Base-by-base conservation (phyloP, 2,113 vertebrate species). In the Mola mola region DNA sequence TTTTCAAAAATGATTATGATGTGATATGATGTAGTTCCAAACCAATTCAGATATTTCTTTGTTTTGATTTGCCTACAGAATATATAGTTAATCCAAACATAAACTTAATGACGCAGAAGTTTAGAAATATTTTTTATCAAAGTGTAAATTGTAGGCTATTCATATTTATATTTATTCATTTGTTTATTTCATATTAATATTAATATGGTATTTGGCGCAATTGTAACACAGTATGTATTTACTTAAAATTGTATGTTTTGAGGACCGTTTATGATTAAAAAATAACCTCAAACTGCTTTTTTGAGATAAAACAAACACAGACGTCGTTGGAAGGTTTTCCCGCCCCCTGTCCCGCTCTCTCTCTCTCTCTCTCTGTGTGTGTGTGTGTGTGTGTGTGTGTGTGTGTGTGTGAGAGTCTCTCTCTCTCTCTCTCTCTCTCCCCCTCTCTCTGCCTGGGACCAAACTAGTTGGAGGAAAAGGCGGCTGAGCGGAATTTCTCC, bases 391-490 rank as follows among this genome's bases (percentile, higher is more conserved):
- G 48, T 5, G 37, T 8, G 46, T 8, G 22, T 9, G n/a, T n/a
- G n/a, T n/a, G n/a, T n/a, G n/a, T n/a, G n/a, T n/a, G n/a, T n/a
- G n/a, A n/a, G n/a, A n/a, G n/a, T n/a, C n/a, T 15, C 40, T 4
- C 29, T 2, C 36, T 17, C 33, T 10, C 59, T 21, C 40, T 13
- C 33, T 25, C 55, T 28, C 49, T 11, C 25, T 16, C 40, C 5
- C 60, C 11, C 29, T 46, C 49, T 34, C 16, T 43, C 64, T 62
- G 37, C 21, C 19, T 20, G 31, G 69, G 72, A 75, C 73, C 48
- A 60, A 77, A 73, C 64, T 75, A 75, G 82, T 82, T 84, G 79
- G 66, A 84, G 81, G 74, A 80, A 83, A 70, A 78, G 64, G 55
- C 50, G 47, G 60, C 55, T 24, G 61, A 61, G 63, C 48, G 24